A percentile compares a stretch with the other conserved stretches of the same genome.
phyloP scores from a whole-genome alignment of 2,888 invertebrate species.

The Pimpla rufipes region DNA sequence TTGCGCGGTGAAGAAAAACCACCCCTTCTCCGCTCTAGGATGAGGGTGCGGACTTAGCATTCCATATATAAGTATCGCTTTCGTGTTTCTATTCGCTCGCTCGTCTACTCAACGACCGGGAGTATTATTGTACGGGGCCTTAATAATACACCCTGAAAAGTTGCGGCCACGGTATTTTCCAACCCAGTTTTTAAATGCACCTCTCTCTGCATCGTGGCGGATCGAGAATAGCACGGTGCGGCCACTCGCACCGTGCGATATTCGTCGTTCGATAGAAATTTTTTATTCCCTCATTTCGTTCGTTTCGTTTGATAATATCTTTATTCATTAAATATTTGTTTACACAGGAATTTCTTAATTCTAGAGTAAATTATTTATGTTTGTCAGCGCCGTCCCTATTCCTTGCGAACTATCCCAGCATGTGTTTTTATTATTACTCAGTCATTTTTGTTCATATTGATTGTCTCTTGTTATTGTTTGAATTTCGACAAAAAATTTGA shows the following conservation, averaged over 20 bases:
- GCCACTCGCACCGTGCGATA: neutral
- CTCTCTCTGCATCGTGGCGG: neutral
- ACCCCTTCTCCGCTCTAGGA: neutral
- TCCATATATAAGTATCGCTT: slow-evolving; percentile 34
- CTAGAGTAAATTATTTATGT: no score
- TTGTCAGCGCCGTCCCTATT: no score
- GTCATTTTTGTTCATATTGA: no score
- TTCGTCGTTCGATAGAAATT: neutral
- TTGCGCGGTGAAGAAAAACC: slow-evolving; percentile 5
- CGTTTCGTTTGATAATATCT: neutral
- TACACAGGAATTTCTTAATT: neutral
- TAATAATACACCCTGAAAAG: slow-evolving; percentile 50
- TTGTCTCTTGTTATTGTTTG: no score
- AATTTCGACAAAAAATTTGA: no score
- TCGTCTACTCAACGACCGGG: neutral
- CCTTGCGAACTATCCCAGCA: no score
- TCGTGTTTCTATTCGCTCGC: slow-evolving; percentile 4
- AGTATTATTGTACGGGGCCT: slow-evolving; percentile 8
- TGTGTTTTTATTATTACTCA: no score
- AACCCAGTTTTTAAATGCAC: slow-evolving; percentile 29
- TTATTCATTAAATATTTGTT: neutral
- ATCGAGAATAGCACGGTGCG: neutral
- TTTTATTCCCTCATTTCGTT: no score
- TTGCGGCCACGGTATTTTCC: slow-evolving; percentile 35
- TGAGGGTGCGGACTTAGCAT: slow-evolving; percentile 31